Conservation (phyloP, 1,140 invertebrate species). For the Euwallacea similis region DNA sequence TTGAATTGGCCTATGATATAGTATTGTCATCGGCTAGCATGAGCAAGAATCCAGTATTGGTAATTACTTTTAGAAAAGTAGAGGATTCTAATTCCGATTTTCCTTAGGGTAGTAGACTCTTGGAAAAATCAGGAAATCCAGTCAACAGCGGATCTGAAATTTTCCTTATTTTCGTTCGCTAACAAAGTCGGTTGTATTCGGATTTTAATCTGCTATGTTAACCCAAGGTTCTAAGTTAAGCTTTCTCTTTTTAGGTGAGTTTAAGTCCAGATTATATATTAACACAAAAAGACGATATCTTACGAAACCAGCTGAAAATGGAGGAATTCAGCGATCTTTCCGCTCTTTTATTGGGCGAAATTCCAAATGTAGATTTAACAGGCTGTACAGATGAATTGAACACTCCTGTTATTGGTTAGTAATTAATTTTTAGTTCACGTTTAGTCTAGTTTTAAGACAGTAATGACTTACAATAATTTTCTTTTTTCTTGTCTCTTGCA, state of each 20-base stretch:
- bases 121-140: too few species aligned
- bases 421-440: not conserved
- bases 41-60: too few species aligned
- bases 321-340: constrained; percentile 47
- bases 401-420: constrained; percentile 44
- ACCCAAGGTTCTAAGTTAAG: too few species aligned
- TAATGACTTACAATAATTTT: not conserved
- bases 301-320: constrained; percentile 44
- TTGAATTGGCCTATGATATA: too few species aligned
- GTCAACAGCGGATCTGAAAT: too few species aligned
- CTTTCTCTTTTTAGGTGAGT: constrained; percentile 32
- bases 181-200: not conserved
- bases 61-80: too few species aligned
- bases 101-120: too few species aligned
- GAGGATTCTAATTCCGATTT: too few species aligned
- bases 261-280: constrained; percentile 20
- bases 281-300: constrained; percentile 13
- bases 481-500: constrained; percentile 30
- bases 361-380: constrained; percentile 27
- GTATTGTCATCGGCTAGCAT: too few species aligned
- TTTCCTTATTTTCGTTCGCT: not conserved
- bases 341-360: constrained; percentile 29
- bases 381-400: constrained; percentile 46
- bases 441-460: constrained; percentile 10
- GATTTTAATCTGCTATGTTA: not conserved